Evolutionary conservation across 2,113 vertebrate genomes (phyloP), one percentile per base, ranked within the genome.

Genomic region (Spea bombifrons): DNA sequence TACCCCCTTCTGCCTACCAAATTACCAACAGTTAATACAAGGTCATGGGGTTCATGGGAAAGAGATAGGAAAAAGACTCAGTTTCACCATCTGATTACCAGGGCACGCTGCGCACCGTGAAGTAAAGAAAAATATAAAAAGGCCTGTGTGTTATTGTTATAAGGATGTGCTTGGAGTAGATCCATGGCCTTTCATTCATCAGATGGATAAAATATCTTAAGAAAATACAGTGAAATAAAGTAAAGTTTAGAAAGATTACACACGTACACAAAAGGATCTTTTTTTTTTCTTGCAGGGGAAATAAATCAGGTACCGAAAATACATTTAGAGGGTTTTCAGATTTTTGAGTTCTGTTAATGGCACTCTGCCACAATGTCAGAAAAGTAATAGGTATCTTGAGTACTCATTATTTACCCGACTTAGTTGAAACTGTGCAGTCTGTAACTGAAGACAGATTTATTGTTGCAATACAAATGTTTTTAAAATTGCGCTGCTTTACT

Each of bases 71-170:
- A 80, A 65, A 84, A 83, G 78, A 74, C 52, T 74, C 69, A 82
- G 83, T 82, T 86, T 83, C 82, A 87, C 84, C 80, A 86, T 86
- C 86, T 84, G 30, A 84, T 86, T 85, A 82, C 73, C 78, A 86
- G 86, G 75, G 78, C 85, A 73, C 76, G 80, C 79, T 82, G 82
- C 0, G 70, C 65, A 82, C 82, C 48, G 75, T 47, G 75, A 64
- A 80, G 59, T 61, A 84, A 82, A n/a, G 66, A 82, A 81, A 74
- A 59, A 64, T 30, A 81, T 80, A 80, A 82, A 82, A 78, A 82
- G 69, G 76, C 12, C 44, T 79, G 57, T 76, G 70, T 59, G 30
- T 44, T 66, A 74, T 52, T 78, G 68, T 65, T 59, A 45, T 17
- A 73, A 61, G 16, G 45, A 73, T 80, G 78, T 5, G 44, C 71